Percentiles rank a stretch among this genome's conserved stretches.
Conservation (phyloP, 2,113 vertebrate species). For the Colaptes auratus region DNA sequence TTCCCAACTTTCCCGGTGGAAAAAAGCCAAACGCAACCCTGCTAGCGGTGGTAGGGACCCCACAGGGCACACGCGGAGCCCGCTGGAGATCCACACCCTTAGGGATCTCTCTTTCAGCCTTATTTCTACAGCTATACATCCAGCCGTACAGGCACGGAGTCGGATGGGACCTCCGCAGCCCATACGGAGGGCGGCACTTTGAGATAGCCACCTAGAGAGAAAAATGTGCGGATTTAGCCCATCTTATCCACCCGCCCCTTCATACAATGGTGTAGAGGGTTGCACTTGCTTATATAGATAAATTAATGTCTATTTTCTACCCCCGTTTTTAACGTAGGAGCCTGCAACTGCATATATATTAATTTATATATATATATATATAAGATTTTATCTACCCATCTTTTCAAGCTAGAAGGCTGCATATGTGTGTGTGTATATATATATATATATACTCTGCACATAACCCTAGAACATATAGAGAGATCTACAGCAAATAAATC, state of each 20-base stretch:
- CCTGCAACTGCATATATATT: neutral
- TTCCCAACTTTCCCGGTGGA: neutral
- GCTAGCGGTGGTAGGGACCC: neutral
- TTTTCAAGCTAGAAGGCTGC: no score
- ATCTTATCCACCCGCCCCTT: neutral
- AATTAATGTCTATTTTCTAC: neutral
- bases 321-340: neutral
- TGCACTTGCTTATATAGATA: neutral
- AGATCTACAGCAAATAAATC: no score
- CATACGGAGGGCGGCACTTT: neutral
- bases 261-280: neutral
- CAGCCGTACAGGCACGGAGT: fast-evolving
- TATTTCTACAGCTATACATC: neutral
- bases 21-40: neutral
- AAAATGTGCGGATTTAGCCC: no score
- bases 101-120: fast-evolving
- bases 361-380: neutral
- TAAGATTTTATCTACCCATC: no score
- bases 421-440: no score
- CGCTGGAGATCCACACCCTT: neutral
- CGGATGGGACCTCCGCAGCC: fast-evolving
- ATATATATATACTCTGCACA: no score
- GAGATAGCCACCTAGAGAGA: no score
- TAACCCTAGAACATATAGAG: no score
- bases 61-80: neutral